phyloP scores from a whole-genome alignment of 1,140 invertebrate species.

The Holcopasites calliopsidis region DNA sequence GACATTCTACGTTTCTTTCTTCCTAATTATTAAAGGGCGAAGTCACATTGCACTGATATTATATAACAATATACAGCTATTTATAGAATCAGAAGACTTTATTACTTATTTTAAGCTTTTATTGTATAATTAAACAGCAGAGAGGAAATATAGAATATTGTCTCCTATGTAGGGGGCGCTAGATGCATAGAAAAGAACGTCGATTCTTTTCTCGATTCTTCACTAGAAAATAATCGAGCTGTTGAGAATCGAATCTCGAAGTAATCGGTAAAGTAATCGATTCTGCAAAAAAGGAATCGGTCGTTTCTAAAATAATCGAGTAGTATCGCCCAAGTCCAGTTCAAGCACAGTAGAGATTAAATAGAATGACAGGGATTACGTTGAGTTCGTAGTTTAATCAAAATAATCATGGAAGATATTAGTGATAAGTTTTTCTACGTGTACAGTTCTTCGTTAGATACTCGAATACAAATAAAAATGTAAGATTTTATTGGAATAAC shows the following conservation, averaged over 20 bases:
- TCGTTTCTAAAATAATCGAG: too few relatives aligned
- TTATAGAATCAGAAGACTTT: neutral
- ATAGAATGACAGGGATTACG: neutral
- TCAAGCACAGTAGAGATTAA: too few relatives aligned
- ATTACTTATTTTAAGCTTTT: neutral
- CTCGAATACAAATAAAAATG: constrained; percentile 96
- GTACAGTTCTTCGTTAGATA: constrained; percentile 94
- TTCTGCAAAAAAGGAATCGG: too few relatives aligned
- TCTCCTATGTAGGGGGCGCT: too few relatives aligned
- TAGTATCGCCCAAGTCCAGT: too few relatives aligned
- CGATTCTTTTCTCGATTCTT: too few relatives aligned
- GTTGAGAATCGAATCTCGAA: too few relatives aligned
- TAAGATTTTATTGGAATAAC: constrained; percentile 80
- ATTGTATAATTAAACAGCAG: neutral
- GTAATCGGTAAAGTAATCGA: too few relatives aligned
- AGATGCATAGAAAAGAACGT: too few relatives aligned
- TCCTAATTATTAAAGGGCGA: neutral
- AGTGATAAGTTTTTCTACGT: constrained; percentile 92
- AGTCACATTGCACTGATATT: neutral
- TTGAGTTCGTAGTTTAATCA: constrained; percentile 14
- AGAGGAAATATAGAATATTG: too few relatives aligned
- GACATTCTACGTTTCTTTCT: neutral
- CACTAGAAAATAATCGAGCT: too few relatives aligned
- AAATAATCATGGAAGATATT: constrained; percentile 81
- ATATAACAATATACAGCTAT: neutral